phyloP scores from a whole-genome alignment of 2,888 invertebrate species.

The Leptopterna dolabrata region DNA sequence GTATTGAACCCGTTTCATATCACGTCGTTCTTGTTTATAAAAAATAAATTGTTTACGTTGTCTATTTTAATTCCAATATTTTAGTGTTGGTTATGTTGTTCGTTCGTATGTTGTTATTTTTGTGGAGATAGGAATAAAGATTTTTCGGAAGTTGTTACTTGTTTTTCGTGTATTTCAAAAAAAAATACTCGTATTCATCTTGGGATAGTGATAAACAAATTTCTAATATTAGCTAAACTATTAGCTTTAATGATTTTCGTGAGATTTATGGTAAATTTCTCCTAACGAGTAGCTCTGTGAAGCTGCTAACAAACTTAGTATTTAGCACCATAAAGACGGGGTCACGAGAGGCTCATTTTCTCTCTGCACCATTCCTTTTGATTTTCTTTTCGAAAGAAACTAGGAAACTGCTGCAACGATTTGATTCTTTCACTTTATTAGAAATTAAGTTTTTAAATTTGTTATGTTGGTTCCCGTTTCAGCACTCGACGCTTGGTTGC shows the following conservation, averaged over 20 bases:
- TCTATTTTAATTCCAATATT: not conserved
- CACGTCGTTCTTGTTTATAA: not conserved
- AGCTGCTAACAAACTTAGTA: not conserved
- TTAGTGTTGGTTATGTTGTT: not conserved
- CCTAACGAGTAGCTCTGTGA: not conserved
- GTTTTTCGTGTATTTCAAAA: not conserved
- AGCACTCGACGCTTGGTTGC: not conserved
- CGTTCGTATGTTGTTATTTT: not conserved
- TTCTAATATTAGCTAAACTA: not conserved
- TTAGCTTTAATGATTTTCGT: not conserved
- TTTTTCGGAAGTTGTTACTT: not conserved
- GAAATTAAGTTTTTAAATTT: not conserved
- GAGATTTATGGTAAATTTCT: not conserved
- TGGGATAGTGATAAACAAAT: not conserved
- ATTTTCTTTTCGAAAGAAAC: not conserved
- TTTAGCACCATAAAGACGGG: slow-evolving; percentile 6
- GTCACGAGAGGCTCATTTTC: not conserved
- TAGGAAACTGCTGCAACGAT: slow-evolving; percentile 19
- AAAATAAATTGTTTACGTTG: not conserved
- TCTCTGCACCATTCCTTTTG: not conserved
- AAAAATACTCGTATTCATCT: slow-evolving; percentile 3
- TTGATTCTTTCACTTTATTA: not conserved
- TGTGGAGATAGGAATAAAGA: not conserved
- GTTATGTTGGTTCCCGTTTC: not conserved
- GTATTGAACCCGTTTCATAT: not conserved